Percentiles rank a stretch among this genome's conserved stretches.
phyloP scores from a whole-genome alignment of 2,888 invertebrate species.

The Mesodorylaimus sp. region DNA sequence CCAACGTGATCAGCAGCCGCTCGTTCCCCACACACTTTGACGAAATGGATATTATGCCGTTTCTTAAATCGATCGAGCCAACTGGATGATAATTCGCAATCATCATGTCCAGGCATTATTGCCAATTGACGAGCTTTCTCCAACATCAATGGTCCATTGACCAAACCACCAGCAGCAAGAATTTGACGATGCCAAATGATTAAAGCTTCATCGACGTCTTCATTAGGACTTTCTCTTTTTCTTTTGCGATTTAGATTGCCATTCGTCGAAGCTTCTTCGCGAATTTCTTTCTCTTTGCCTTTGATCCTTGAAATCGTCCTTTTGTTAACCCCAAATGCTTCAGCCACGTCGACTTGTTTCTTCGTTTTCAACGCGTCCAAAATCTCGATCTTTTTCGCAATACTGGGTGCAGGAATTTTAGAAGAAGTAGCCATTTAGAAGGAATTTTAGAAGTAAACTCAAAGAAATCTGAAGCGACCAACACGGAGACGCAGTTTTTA shows the following conservation, averaged over 20 bases:
- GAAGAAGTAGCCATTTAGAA: no score
- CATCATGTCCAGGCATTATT: background rate
- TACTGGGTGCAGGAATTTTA: no score
- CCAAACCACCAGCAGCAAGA: background rate
- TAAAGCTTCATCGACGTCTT: background rate
- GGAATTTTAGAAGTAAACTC: no score
- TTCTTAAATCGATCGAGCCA: background rate
- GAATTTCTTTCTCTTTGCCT: background rate
- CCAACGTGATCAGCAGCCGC: background rate
- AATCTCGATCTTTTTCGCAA: background rate
- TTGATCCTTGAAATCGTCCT: background rate
- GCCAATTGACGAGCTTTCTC: background rate
- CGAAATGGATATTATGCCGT: background rate
- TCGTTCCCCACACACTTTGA: background rate
- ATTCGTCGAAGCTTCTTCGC: background rate
- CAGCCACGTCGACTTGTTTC: background rate
- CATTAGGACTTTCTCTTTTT: background rate
- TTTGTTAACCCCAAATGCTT: background rate
- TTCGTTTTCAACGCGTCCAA: slow-evolving; percentile 1
- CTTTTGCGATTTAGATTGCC: background rate
- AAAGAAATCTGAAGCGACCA: no score
- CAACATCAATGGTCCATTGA: slow-evolving; percentile 1
- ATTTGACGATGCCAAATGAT: background rate
- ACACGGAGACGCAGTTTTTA: no score
- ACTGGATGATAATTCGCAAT: background rate